Percentiles rank a stretch among this genome's conserved stretches.
These are phyloP conservation scores for Trichacis sp. DNA, from an alignment of 2,888 invertebrate genomes.

Conservation along the genomic window DNA sequence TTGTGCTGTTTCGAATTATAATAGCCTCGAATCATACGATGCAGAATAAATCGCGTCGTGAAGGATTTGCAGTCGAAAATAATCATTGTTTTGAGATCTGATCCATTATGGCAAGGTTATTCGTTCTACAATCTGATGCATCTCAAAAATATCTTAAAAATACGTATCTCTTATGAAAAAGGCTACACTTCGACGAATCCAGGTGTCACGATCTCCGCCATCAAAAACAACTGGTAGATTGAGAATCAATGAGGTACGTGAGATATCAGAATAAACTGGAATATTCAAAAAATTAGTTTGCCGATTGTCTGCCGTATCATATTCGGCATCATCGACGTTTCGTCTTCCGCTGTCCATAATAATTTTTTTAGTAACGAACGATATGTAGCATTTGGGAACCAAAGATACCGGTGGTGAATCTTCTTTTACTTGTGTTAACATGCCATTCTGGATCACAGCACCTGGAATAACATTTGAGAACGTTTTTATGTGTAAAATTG, in stretches of 20 bases:
- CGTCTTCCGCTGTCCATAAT: too few relatives aligned
- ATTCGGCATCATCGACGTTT: too few relatives aligned
- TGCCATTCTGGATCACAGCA: conserved; percentile 56
- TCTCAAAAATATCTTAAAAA: background rate
- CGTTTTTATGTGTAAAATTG: too few relatives aligned
- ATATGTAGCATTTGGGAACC: conserved; percentile 57
- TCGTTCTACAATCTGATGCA: too few relatives aligned
- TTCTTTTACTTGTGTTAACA: conserved; percentile 55
- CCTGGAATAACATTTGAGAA: conserved; percentile 53
- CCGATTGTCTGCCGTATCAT: too few relatives aligned
- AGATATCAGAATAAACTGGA: conserved; percentile 60
- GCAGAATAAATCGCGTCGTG: too few relatives aligned
- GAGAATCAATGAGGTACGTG: conserved; percentile 56
- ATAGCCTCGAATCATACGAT: too few relatives aligned
- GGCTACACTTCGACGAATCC: conserved; percentile 61
- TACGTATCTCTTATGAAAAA: conserved; percentile 54
- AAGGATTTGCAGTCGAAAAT: too few relatives aligned
- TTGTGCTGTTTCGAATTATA: too few relatives aligned
- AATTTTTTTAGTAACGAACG: conserved; percentile 49
- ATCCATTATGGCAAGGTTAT: too few relatives aligned
- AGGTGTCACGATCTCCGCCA: conserved; percentile 52
- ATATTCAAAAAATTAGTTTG: conserved; percentile 31
- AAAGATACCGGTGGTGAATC: conserved; percentile 57
- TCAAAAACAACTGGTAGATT: conserved; percentile 58
- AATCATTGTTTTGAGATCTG: too few relatives aligned